These are phyloP conservation scores for Diadema setosum DNA, from an alignment of 35 echinoderm and acorn worm species.

Conservation along the genomic window DNA sequence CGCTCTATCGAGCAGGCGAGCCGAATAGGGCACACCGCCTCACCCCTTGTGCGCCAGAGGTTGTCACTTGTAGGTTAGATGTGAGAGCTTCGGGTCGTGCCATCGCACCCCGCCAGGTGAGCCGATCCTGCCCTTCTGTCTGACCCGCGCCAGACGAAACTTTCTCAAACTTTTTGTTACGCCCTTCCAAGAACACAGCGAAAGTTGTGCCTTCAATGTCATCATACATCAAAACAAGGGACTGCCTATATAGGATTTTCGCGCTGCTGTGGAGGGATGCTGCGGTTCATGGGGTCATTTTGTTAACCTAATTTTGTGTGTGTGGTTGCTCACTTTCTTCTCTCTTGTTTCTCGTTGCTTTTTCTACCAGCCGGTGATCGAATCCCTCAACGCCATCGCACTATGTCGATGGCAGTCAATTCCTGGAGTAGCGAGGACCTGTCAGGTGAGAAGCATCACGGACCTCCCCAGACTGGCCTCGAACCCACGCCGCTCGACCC, in stretches of 20 bases:
- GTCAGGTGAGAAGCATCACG: conserved; percentile 81
- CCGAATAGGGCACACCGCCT: conserved; percentile 64
- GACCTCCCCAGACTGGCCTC: conserved; percentile 36
- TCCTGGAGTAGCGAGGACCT: conserved; percentile 97
- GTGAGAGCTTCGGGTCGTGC: conserved; percentile 49
- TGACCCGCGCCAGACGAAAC: conserved; percentile 9
- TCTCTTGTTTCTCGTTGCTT: conserved; percentile 45
- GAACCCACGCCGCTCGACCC: conserved; percentile 5
- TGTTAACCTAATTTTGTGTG: conserved; percentile 71
- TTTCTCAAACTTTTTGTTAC: neutral
- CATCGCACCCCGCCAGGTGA: conserved; percentile 50
- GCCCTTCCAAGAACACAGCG: neutral
- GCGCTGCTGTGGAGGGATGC: neutral
- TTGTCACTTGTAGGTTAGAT: conserved; percentile 51
- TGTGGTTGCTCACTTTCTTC: no score
- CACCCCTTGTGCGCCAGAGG: conserved; percentile 50
- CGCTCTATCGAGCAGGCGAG: conserved; percentile 64
- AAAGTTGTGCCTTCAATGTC: neutral
- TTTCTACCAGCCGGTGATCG: conserved; percentile 68
- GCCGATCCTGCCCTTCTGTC: neutral
- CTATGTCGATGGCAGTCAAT: conserved; percentile 99
- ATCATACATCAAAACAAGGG: neutral
- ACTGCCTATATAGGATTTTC: neutral
- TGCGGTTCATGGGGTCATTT: neutral
- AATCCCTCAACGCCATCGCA: conserved; percentile 92